A percentile compares a stretch with the other conserved stretches of the same genome.
Evolutionary conservation across 1,140 invertebrate species (phyloP).

Genomic region (Nixonia krombeini): DNA sequence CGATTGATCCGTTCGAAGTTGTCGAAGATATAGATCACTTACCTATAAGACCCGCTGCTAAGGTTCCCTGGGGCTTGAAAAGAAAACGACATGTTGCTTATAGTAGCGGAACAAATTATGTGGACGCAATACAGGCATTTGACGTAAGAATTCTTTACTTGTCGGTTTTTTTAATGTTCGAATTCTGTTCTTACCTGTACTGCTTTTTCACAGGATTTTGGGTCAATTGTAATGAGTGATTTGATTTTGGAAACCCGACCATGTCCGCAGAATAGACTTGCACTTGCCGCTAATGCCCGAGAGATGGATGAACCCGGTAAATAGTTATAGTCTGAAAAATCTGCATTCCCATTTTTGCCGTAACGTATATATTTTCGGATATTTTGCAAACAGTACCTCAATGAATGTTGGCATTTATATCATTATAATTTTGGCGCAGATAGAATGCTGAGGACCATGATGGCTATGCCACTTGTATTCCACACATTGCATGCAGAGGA

Average conservation of each 20-base stretch:
- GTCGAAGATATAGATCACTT: slow-evolving; percentile 63
- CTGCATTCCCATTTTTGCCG: neutral
- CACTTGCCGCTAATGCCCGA: slow-evolving; percentile 12
- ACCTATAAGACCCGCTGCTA: slow-evolving; percentile 51
- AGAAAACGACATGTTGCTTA: slow-evolving; percentile 46
- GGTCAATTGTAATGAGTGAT: slow-evolving; percentile 73
- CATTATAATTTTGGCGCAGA: slow-evolving; percentile 29
- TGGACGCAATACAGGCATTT: slow-evolving; percentile 69
- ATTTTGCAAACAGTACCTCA: too few species aligned
- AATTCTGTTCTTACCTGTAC: too few species aligned
- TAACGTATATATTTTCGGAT: neutral
- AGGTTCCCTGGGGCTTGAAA: slow-evolving; percentile 21
- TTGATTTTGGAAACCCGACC: slow-evolving; percentile 71
- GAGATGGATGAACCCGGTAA: slow-evolving; percentile 54
- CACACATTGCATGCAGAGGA: slow-evolving; percentile 28
- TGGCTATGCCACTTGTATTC: slow-evolving; percentile 61
- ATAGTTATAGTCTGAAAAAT: neutral
- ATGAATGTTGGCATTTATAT: too few species aligned
- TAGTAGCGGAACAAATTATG: slow-evolving; percentile 55
- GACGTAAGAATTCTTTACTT: slow-evolving; percentile 54
- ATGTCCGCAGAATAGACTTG: slow-evolving; percentile 58
- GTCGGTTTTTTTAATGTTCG: slow-evolving; percentile 7
- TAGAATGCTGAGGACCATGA: slow-evolving; percentile 59
- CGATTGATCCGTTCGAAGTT: slow-evolving; percentile 32
- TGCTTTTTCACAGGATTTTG: slow-evolving; percentile 69